A percentile compares a stretch with the other conserved stretches of the same genome.
phyloP scores from a whole-genome alignment of 2,113 vertebrate genomes.

The Elachura formosa region DNA sequence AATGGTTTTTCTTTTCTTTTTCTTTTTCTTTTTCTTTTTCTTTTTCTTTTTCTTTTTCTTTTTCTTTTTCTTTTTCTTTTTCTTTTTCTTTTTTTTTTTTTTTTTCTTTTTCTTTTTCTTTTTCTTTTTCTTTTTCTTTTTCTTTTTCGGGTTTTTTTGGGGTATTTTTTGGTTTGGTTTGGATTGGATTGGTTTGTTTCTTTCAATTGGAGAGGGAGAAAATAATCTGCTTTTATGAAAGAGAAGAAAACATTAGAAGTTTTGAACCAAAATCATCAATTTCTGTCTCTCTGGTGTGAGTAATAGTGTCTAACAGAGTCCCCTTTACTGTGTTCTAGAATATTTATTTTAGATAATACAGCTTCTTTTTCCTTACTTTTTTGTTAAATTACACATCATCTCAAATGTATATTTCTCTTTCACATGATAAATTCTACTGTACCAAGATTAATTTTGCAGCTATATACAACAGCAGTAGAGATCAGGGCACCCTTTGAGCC shows the following conservation, averaged over 20 bases:
- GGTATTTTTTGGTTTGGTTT: background rate
- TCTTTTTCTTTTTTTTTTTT: background rate
- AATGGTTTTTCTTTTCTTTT: background rate
- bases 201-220: background rate
- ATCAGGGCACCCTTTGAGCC: slow-evolving; percentile 11
- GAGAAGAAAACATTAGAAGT: background rate
- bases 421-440: slow-evolving; percentile 71
- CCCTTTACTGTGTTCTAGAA: slow-evolving; percentile 32
- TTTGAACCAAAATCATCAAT: slow-evolving; percentile 55
- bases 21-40: background rate
- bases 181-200: background rate
- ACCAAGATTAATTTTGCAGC: slow-evolving; percentile 64
- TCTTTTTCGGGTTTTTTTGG: background rate
- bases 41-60: background rate
- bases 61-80: background rate
- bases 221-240: slow-evolving; percentile 13
- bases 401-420: slow-evolving; percentile 68
- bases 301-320: slow-evolving; percentile 57
- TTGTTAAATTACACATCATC: slow-evolving; percentile 69
- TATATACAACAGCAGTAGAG: slow-evolving; percentile 18
- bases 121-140: background rate
- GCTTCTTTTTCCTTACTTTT: slow-evolving; percentile 63
- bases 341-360: slow-evolving; percentile 72
- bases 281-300: slow-evolving; percentile 57
- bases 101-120: no score